Evolutionary conservation across 2,797 vertebrate genomes (phyloP), one percentile per base, ranked within the genome.

Genomic region (Siniperca undulata): DNA sequence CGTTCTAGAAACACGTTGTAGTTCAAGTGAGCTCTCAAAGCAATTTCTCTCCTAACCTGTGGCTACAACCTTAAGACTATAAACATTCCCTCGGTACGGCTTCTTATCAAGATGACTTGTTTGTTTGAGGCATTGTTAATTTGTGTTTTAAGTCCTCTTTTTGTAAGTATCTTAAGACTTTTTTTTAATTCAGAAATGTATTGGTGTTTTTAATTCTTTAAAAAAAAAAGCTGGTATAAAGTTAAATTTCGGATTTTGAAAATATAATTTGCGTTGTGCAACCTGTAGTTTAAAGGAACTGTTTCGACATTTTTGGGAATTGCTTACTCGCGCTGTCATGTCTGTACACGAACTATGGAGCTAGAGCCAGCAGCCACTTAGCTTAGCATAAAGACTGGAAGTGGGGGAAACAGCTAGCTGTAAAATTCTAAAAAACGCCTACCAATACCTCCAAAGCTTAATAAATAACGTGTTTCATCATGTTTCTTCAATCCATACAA

Each of bases 21-120:
- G 64, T 77, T 77, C 59, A 16, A 86, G 81, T 70, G 81, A 80
- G 81, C 72, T 76, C 71, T 89, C 75, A 64, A 76, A 62, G 34
- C 72, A 59, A 19, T 80, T 76, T 64, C 67, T 70, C 60, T 73
- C 17, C 44, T 67, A 48, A 74, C 36, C 61, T 48, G 22, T 17
- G 52, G 64, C 12, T 67, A 64, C 59, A 53, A 48, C 74, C 77
- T 76, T 56, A 61, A 40, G 53, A 58, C 24, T 46, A n/a, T 22
- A n/a, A 76, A 59, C 50, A 19, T 50, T 52, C 68, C 38, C 58
- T 62, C 20, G 1, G 65, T 17, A 34, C 56, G 55, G 27, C n/a
- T 78, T 52, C 44, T 42, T 22, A 60, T 76, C 46, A 34, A 44
- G 46, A 73, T 38, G 14, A 71, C 14, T 44, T 55, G 9, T 38